A percentile compares a stretch with the other conserved stretches of the same genome.
These are phyloP conservation scores for Indri indri DNA, from an alignment of 2,113 vertebrate species.

Conservation along the genomic window DNA sequence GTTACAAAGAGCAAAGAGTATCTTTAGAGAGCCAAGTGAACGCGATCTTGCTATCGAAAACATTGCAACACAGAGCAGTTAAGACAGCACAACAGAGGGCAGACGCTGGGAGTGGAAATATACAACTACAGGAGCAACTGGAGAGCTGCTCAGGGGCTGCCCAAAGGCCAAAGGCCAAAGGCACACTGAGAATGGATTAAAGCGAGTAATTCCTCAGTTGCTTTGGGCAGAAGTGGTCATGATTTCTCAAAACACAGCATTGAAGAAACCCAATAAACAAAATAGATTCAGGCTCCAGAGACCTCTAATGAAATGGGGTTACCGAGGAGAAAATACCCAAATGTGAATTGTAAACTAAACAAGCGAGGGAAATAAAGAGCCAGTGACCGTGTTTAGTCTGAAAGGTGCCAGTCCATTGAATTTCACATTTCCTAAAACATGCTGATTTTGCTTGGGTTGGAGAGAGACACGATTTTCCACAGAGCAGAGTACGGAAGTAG, in stretches of 20 bases:
- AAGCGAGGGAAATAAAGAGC: background rate
- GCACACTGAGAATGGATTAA: background rate
- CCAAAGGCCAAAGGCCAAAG: background rate
- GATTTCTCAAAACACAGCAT: background rate
- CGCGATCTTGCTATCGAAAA: background rate
- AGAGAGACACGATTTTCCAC: background rate
- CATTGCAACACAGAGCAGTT: background rate
- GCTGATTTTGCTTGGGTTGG: background rate
- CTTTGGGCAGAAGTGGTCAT: background rate
- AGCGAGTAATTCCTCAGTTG: background rate
- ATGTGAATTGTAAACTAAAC: constrained; percentile 19
- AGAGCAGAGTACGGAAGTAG: background rate
- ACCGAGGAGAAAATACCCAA: background rate
- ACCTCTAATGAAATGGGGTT: constrained; percentile 7
- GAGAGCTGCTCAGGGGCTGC: background rate
- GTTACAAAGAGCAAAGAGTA: background rate
- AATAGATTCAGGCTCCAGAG: background rate
- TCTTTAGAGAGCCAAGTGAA: background rate
- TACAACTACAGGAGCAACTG: background rate
- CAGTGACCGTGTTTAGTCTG: background rate
- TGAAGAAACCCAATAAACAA: background rate
- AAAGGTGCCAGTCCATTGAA: constrained; percentile 6
- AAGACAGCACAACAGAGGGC: background rate
- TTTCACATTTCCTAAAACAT: background rate
- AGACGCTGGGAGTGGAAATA: background rate